Conservation (phyloP, 2,113 vertebrate genomes). For the Ia io region DNA sequence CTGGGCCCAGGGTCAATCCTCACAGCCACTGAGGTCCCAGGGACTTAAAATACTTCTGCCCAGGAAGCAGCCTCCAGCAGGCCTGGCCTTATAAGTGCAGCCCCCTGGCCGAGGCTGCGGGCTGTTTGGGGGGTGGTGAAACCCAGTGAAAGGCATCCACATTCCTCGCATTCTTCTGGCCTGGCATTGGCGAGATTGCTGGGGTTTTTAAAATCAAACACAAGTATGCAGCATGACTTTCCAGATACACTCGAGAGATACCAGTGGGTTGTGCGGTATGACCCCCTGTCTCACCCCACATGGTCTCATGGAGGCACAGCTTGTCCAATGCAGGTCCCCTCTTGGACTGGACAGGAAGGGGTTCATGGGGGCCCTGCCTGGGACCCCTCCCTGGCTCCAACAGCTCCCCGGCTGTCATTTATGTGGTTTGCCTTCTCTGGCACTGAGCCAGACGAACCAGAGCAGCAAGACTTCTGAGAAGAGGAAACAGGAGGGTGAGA, state of each 20-base stretch:
- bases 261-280: fast-evolving
- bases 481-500: neutral
- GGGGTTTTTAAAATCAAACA: neutral
- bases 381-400: neutral
- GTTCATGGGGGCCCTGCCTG: neutral
- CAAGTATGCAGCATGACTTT: neutral
- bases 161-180: constrained; percentile 48
- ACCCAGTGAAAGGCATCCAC: neutral
- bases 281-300: fast-evolving
- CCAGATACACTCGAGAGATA: fast-evolving
- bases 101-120: neutral
- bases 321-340: neutral
- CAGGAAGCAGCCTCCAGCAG: neutral
- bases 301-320: fast-evolving
- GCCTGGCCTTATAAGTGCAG: constrained; percentile 30
- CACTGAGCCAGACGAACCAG: neutral
- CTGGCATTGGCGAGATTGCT: neutral
- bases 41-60: neutral
- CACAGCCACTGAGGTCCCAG: neutral
- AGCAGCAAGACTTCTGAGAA: neutral
- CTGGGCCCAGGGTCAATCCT: neutral
- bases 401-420: neutral
- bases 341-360: neutral
- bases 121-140: neutral
- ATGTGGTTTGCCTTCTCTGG: neutral